A percentile compares a stretch with the other conserved stretches of the same genome.
Evolutionary conservation across 2,797 vertebrate genomes (phyloP).

Genomic region (Columba guinea): DNA sequence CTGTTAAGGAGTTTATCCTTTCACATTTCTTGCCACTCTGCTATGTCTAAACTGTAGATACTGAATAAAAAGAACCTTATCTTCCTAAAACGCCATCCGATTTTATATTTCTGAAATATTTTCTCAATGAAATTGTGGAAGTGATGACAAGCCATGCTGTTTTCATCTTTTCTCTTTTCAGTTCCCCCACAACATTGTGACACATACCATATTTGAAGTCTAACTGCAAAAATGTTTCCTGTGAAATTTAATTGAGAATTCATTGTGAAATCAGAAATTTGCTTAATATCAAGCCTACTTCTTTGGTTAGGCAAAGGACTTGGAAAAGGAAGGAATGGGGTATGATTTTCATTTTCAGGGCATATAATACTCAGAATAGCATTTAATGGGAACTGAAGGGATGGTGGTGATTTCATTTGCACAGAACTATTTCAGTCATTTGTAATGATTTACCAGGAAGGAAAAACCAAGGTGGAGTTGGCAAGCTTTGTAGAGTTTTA

Average conservation of each 20-base stretch:
- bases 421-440: neutral
- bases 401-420: neutral
- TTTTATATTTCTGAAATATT: neutral
- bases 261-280: neutral
- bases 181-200: neutral
- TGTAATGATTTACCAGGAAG: neutral
- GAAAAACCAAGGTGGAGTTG: neutral
- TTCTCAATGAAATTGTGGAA: slow-evolving; percentile 12
- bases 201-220: neutral
- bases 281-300: neutral
- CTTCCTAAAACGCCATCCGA: neutral
- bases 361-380: neutral
- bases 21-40: neutral
- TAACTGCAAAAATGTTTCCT: neutral
- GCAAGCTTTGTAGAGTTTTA: neutral
- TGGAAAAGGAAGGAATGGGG: neutral
- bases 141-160: slow-evolving; percentile 2
- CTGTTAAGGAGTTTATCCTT: neutral
- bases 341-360: neutral
- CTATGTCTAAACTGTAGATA: neutral
- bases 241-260: neutral
- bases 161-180: neutral
- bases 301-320: neutral
- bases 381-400: neutral
- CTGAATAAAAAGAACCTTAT: neutral